Percentiles rank a stretch among this genome's conserved stretches.
These are phyloP conservation scores for Fragum fragum DNA, from an alignment of 2,888 invertebrate species.

Conservation along the genomic window DNA sequence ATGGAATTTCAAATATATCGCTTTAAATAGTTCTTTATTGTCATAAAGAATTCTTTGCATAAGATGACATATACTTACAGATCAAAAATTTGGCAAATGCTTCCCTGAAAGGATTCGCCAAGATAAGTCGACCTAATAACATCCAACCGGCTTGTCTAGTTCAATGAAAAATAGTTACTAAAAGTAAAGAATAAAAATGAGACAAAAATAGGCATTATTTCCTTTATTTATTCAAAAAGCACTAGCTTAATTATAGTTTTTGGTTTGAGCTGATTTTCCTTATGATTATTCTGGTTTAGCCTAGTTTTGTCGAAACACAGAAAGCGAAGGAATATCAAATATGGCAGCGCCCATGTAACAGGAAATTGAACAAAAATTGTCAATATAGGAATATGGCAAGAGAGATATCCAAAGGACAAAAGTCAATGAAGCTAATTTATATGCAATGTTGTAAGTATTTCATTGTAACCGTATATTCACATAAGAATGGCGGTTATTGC, in stretches of 20 bases:
- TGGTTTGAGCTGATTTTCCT: too few relatives aligned
- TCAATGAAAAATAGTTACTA: neutral
- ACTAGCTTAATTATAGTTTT: too few relatives aligned
- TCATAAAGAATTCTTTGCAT: neutral
- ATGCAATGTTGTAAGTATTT: conserved; percentile 74
- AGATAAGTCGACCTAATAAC: conserved; percentile 36
- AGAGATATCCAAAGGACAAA: conserved; percentile 26
- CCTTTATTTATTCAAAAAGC: too few relatives aligned
- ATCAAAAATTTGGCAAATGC: neutral
- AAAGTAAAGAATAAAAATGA: too few relatives aligned
- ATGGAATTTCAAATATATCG: neutral
- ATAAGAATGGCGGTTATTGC: too few relatives aligned
- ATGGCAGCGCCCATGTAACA: conserved; percentile 72
- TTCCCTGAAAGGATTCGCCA: neutral
- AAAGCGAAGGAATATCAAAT: conserved; percentile 48
- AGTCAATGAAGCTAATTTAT: conserved; percentile 66
- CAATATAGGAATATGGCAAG: conserved; percentile 19
- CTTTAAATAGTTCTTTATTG: neutral
- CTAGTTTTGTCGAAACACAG: neutral
- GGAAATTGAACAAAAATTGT: neutral
- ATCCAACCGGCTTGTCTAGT: conserved; percentile 6
- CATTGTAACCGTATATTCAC: too few relatives aligned
- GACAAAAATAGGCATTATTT: too few relatives aligned
- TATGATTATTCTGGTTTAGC: too few relatives aligned
- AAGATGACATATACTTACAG: conserved; percentile 5